These are phyloP conservation scores for Heteromyza rotundicornis DNA, from an alignment of 2,888 invertebrate genomes.

Conservation along the genomic window DNA sequence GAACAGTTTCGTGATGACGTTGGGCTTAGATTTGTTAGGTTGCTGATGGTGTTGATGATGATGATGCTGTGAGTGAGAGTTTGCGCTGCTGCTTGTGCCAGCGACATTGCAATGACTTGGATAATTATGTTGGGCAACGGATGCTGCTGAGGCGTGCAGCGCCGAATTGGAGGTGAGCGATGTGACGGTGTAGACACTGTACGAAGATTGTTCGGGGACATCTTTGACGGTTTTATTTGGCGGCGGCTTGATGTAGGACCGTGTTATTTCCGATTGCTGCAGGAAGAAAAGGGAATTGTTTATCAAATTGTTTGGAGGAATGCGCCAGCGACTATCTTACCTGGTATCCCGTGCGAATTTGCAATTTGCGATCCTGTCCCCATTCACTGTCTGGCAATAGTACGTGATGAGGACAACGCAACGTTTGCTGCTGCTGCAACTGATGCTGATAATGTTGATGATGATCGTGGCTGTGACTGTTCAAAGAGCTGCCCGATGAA, in stretches of 20 bases:
- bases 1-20: conserved; percentile 62
- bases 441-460: conserved; percentile 59
- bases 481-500: conserved; percentile 46
- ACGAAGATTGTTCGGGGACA: conserved; percentile 66
- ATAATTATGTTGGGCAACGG: conserved; percentile 32
- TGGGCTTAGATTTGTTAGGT: conserved; percentile 59
- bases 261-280: conserved; percentile 73
- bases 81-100: conserved; percentile 31
- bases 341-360: conserved; percentile 71
- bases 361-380: conserved; percentile 69
- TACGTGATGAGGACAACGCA: conserved; percentile 69
- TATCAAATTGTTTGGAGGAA: not conserved
- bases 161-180: conserved; percentile 4
- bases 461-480: conserved; percentile 56
- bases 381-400: conserved; percentile 72
- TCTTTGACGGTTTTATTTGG: conserved; percentile 74
- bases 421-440: conserved; percentile 54
- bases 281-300: not conserved
- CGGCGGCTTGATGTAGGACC: conserved; percentile 71
- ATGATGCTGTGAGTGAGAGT: conserved; percentile 29
- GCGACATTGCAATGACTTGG: conserved; percentile 27
- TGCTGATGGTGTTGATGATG: conserved; percentile 33
- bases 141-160: conserved; percentile 11
- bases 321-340: conserved; percentile 50
- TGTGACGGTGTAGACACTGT: not conserved